Conservation (phyloP, 1,140 invertebrate genomes). For the Eueides isabella region DNA sequence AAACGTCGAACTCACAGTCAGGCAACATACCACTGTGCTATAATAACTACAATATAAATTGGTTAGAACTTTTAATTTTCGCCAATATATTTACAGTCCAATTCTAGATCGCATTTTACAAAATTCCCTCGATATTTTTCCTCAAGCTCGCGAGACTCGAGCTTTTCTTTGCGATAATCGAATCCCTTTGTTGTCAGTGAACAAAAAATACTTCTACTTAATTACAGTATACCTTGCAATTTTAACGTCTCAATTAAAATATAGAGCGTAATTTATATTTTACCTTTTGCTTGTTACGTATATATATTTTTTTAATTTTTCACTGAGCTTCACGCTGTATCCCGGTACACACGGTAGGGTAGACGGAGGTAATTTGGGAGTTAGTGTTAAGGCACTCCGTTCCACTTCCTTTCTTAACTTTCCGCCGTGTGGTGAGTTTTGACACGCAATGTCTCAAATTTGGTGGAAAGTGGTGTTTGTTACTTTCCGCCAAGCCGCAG, state of each 20-base stretch:
- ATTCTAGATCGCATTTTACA: not conserved
- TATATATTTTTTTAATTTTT: not conserved
- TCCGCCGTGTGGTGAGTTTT: no score
- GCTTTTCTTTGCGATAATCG: constrained; percentile 12
- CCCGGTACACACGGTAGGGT: no score
- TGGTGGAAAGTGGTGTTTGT: no score
- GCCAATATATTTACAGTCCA: not conserved
- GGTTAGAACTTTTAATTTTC: not conserved
- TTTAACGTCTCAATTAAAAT: not conserved
- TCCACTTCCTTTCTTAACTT: no score
- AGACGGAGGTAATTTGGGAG: no score
- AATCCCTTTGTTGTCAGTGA: constrained; percentile 5
- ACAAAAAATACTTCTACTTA: constrained; percentile 12
- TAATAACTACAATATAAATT: no score
- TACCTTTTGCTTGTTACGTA: not conserved
- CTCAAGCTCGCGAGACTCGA: not conserved
- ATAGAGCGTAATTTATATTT: not conserved
- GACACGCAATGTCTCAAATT: no score
- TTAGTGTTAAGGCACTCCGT: no score
- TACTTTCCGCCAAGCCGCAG: no score
- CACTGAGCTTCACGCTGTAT: no score
- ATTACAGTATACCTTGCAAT: constrained; percentile 17
- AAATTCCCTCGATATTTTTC: constrained; percentile 6
- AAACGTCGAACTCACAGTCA: no score
- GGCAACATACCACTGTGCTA: no score